Base-by-base conservation (phyloP, 2,797 vertebrate genomes). In the Sandelia bainsii region DNA sequence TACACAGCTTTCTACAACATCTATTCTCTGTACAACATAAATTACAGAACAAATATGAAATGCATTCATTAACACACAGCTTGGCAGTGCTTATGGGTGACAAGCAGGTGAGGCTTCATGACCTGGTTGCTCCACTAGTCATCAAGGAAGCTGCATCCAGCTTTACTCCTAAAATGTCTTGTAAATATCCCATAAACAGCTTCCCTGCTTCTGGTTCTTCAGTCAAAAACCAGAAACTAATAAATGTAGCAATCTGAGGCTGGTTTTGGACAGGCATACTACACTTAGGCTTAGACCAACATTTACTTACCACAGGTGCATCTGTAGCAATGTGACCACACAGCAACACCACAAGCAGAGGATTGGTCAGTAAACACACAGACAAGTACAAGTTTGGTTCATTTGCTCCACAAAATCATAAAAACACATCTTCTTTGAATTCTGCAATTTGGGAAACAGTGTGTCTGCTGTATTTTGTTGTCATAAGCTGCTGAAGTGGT, bases 251-350 rank as follows among this genome's bases (percentile, higher is more conserved):
- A 34, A 19, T 44, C 32, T 48, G 25, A 27, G 42, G 39, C n/a
- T 25, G 54, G 23, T 82, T n/a, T 20, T 60, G 29, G 32, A 51
- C 57, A 48, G n/a, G 32, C 44, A 69, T 8, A 40, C 57, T 46
- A 12, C 60, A 69, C 39, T 56, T 63, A 20, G 3, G 37, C 58
- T 27, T 1, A 17, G 27, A 46, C 48, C 57, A 75, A 20, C 23
- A 23, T 3, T 27, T 1, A 3, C 11, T 70, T 7, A 52, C 57
- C 52, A 59, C 61, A 63, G 66, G 39, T 68, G 34, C 46, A 68
- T 69, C 37, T 60, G 37, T 16, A 63, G 58, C 59, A 72, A 45
- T 34, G 19, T 10, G 34, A 74, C 70, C 56, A 42, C 62, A 46
- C 19, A 53, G 45, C 52, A 61, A 44, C 37, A 48, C 58, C 66